These are phyloP conservation scores for Xestoiulus laeticollis DNA, from an alignment of 2,888 invertebrate species.

Conservation along the genomic window DNA sequence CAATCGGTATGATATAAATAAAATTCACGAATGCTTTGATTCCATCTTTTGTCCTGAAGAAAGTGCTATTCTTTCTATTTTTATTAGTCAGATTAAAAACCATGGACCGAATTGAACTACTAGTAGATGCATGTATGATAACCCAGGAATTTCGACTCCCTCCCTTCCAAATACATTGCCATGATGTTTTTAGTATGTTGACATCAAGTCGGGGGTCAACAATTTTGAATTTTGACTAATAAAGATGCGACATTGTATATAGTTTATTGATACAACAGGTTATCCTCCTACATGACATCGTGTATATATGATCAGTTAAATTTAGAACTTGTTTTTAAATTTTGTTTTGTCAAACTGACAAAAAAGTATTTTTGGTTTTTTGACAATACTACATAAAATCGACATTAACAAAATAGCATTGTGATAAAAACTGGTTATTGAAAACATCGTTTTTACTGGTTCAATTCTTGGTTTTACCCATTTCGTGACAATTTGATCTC, in stretches of 20 bases:
- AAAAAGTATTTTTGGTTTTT: background rate
- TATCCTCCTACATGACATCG: background rate
- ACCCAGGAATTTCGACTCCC: background rate
- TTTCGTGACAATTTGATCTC: background rate
- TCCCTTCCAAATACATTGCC: background rate
- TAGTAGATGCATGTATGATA: background rate
- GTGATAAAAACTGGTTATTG: background rate
- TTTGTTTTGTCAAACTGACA: background rate
- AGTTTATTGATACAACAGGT: background rate
- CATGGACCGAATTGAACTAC: background rate
- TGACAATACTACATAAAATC: background rate
- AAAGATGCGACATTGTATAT: background rate
- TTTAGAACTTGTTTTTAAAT: background rate
- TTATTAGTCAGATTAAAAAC: background rate
- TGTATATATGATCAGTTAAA: background rate
- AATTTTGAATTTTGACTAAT: background rate
- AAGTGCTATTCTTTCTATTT: background rate
- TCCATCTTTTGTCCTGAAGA: background rate
- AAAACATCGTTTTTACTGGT: background rate
- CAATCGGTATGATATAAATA: background rate
- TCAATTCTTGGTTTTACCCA: background rate
- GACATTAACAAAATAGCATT: background rate
- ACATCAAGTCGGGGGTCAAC: background rate
- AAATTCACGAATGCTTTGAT: background rate
- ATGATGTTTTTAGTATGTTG: background rate